Percentiles rank a stretch among this genome's conserved stretches.
Conservation (phyloP, 92 coral and sea anemone species). For the Zoanthus gigantus region DNA sequence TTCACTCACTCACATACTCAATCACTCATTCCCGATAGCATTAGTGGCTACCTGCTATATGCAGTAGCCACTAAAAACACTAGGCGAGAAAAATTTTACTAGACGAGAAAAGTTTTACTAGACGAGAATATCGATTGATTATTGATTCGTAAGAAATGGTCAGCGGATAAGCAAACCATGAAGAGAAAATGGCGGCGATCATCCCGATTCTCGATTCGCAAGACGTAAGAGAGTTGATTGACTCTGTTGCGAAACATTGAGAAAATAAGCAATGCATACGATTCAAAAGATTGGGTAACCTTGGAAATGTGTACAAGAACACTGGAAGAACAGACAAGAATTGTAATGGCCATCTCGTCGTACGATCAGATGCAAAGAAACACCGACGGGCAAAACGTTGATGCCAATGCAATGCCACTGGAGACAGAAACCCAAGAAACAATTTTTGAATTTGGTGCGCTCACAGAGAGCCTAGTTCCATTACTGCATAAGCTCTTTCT, state of each 20-base stretch:
- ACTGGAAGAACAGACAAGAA: slow-evolving; percentile 24
- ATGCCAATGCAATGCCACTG: slow-evolving; percentile 38
- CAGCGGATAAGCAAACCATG: slow-evolving; percentile 9
- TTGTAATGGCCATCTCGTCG: slow-evolving; percentile 16
- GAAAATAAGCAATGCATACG: slow-evolving; percentile 24
- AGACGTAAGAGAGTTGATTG: neutral
- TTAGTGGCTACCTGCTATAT: too few relatives aligned
- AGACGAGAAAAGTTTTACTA: too few relatives aligned
- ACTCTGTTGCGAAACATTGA: neutral
- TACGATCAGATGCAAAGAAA: neutral
- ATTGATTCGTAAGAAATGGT: slow-evolving; percentile 28
- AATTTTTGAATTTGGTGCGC: slow-evolving; percentile 29
- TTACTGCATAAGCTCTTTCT: slow-evolving; percentile 37
- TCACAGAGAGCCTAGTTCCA: slow-evolving; percentile 43
- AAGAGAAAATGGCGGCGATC: slow-evolving; percentile 21
- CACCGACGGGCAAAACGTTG: slow-evolving; percentile 8
- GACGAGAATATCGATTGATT: neutral
- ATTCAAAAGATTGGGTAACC: slow-evolving; percentile 23
- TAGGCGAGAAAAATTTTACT: too few relatives aligned
- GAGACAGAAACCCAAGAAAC: slow-evolving; percentile 39
- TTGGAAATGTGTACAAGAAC: slow-evolving; percentile 22
- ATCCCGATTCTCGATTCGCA: neutral
- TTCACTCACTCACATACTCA: too few relatives aligned
- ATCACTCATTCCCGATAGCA: too few relatives aligned
- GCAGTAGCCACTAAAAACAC: too few relatives aligned